These are phyloP conservation scores for Popillia japonica DNA, from an alignment of 1,140 invertebrate genomes.

Conservation along the genomic window DNA sequence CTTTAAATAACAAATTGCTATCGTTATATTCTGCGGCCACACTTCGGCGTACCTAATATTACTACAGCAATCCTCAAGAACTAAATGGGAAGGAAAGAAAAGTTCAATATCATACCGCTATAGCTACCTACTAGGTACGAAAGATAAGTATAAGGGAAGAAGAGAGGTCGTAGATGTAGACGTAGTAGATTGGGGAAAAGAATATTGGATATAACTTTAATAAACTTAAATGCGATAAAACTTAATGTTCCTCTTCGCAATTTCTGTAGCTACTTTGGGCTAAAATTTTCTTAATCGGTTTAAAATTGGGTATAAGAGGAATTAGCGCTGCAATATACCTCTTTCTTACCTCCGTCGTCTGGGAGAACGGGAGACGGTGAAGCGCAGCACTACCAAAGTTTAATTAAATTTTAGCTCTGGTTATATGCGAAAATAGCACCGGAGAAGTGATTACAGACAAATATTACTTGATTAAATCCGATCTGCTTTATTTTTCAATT, in stretches of 20 bases:
- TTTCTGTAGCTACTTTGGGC: constrained; percentile 48
- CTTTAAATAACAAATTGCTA: constrained; percentile 10
- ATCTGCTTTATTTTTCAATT: constrained; percentile 53
- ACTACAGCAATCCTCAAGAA: background rate
- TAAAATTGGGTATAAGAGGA: constrained; percentile 55
- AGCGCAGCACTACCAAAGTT: constrained; percentile 49
- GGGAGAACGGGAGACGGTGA: background rate
- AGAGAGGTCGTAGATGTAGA: background rate
- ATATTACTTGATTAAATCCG: constrained; percentile 57
- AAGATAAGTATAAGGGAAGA: background rate
- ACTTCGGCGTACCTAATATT: background rate
- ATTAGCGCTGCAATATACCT: constrained; percentile 54
- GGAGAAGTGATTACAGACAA: constrained; percentile 53
- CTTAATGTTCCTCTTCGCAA: constrained; percentile 47
- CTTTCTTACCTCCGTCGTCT: constrained; percentile 47
- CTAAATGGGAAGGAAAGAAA: background rate
- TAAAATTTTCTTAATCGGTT: constrained; percentile 56
- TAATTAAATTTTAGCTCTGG: constrained; percentile 58
- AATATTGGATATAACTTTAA: constrained; percentile 49
- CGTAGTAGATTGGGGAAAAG: constrained; percentile 37
- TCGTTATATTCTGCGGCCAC: background rate
- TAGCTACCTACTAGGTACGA: background rate
- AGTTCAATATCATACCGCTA: background rate
- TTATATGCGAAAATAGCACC: constrained; percentile 56
- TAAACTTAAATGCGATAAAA: constrained; percentile 50